Percentiles rank a stretch among this genome's conserved stretches.
Conservation (phyloP, 1,140 invertebrate genomes). For the Fopius arisanus region DNA sequence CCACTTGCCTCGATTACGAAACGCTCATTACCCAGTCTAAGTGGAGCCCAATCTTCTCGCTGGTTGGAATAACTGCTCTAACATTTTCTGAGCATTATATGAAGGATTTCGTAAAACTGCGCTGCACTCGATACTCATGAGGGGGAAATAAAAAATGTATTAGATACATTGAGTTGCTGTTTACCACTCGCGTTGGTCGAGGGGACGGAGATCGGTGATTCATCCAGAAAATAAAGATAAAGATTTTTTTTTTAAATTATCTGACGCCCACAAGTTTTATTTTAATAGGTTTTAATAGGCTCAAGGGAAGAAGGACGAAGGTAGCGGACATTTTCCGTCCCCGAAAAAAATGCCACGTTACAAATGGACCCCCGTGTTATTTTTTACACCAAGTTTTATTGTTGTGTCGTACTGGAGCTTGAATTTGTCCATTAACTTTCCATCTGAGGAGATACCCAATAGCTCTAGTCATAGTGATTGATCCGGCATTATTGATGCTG, state of each 20-base stretch:
- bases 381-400: neutral
- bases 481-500: neutral
- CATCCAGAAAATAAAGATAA: neutral
- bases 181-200: neutral
- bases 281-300: too few relatives aligned
- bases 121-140: neutral
- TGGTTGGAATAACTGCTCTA: slow-evolving; percentile 45
- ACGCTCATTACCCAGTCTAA: slow-evolving; percentile 48
- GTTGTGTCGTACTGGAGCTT: neutral
- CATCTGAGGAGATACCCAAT: neutral
- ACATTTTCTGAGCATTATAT: slow-evolving; percentile 45
- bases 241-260: too few relatives aligned
- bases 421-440: slow-evolving; percentile 1
- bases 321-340: too few relatives aligned
- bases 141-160: neutral
- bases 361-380: too few relatives aligned
- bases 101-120: slow-evolving; percentile 15
- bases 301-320: too few relatives aligned
- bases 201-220: neutral
- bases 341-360: too few relatives aligned
- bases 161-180: neutral
- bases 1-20: slow-evolving; percentile 27
- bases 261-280: too few relatives aligned
- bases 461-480: neutral
- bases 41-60: slow-evolving; percentile 44